phyloP scores from a whole-genome alignment of 2,113 vertebrate species.

The Pteronura brasiliensis region DNA sequence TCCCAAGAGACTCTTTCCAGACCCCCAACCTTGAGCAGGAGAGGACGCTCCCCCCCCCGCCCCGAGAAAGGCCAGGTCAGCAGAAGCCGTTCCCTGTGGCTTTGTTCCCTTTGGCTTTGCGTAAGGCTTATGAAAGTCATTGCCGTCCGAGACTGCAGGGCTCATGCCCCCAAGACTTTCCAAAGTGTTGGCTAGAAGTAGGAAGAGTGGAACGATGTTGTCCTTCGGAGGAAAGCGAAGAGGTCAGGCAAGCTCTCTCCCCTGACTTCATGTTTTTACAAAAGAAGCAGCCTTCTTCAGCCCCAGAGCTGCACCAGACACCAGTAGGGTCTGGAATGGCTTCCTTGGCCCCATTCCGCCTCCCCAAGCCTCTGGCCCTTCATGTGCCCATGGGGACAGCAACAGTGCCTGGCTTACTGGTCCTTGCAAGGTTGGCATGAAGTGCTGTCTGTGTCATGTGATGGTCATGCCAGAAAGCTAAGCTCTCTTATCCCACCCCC shows the following conservation, averaged over 20 bases:
- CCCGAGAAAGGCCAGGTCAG: not conserved
- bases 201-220: not conserved
- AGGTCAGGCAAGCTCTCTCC: not conserved
- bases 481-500: not conserved
- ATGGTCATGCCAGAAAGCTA: not conserved
- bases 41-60: not conserved
- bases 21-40: not conserved
- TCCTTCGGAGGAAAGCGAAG: rapidly evolving
- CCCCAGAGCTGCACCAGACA: rapidly evolving
- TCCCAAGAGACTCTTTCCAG: not conserved
- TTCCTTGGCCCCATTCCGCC: not conserved
- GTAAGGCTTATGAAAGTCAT: rapidly evolving
- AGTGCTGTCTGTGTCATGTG: rapidly evolving
- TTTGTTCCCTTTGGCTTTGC: rapidly evolving
- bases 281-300: not conserved
- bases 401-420: rapidly evolving
- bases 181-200: not conserved
- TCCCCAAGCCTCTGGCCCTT: not conserved
- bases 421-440: rapidly evolving
- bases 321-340: not conserved
- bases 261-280: not conserved
- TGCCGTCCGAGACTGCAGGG: not conserved
- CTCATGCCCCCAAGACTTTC: not conserved
- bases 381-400: rapidly evolving
- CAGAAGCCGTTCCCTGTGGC: not conserved